These are phyloP conservation scores for Cyaniris semiargus DNA, from an alignment of 2,888 invertebrate species.

Conservation along the genomic window DNA sequence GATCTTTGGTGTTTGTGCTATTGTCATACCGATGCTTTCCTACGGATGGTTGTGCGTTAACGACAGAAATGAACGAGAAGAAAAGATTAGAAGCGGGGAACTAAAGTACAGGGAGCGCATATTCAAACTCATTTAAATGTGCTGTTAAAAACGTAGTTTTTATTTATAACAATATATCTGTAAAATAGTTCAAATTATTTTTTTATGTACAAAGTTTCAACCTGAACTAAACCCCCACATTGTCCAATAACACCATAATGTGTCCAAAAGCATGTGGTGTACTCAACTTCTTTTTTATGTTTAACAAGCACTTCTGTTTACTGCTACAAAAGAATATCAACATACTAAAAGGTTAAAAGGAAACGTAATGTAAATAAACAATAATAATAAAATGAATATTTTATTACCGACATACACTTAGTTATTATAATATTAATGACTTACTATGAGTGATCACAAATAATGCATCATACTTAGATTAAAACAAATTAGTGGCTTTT, in stretches of 20 bases:
- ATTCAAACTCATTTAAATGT: conserved; percentile 56
- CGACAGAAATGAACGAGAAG: conserved; percentile 78
- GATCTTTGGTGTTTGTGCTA: conserved; percentile 69
- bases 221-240: neutral
- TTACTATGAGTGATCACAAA: neutral
- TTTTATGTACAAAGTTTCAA: neutral
- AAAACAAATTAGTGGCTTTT: neutral
- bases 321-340: neutral
- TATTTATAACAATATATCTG: conserved; percentile 36
- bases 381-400: neutral
- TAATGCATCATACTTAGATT: neutral
- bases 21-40: conserved; percentile 79
- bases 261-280: neutral
- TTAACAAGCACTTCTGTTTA: no score
- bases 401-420: neutral
- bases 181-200: conserved; percentile 38
- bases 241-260: no score
- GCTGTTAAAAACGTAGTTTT: conserved; percentile 35
- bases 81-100: conserved; percentile 84
- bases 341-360: neutral
- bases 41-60: conserved; percentile 77
- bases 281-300: neutral
- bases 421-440: neutral
- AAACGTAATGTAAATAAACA: neutral
- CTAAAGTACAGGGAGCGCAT: conserved; percentile 87